Evolutionary conservation across 2,888 invertebrate genomes (phyloP), one percentile per base, ranked within the genome.

Genomic region (Dynastes grantii): DNA sequence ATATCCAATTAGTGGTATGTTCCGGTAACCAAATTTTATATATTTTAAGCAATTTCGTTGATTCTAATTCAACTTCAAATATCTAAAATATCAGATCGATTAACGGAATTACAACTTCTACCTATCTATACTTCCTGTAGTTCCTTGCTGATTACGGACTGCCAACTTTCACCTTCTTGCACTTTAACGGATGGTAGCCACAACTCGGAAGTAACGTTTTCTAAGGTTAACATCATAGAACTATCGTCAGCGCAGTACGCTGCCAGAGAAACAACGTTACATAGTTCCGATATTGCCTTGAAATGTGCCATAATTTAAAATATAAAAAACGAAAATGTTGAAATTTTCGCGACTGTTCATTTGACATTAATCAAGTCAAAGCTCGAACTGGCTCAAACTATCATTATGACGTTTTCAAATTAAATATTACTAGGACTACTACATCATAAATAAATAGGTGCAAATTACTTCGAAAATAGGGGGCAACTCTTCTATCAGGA

Each of bases 111-210:
- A 13, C 6, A 32, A 45, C 8, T 45, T 32, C 1, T 51, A 53
- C 51, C 32, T n/a, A 22, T 13, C 8, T 11, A 81, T 83, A 87
- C 87, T 51, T 88, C 87, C 64, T 83, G 80, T 13, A 85, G 81
- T 79, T 87, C 87, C 68, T 84, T 85, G 4, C 71, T 37, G 22
- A 85, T 79, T 32, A 84, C 80, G 37, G 80, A 82, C 4, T 82
- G 76, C 86, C 87, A 87, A 9, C 84, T 83, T 3, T 78, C 79
- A 13, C 83, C 84, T 4, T 81, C 53, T 22, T 80, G 27, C 11
- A 84, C 83, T 83, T 84, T 86, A 3, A 84, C 80, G 4, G 83
- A 83, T 9, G 88, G 87, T 76, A 88, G 81, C 86, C 86, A 87
- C 78, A 85, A 86, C 70, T 87, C 87, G 51, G 83, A 83, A 6